Conservation (phyloP, 1,140 invertebrate species). For the Drosophila erecta region DNA sequence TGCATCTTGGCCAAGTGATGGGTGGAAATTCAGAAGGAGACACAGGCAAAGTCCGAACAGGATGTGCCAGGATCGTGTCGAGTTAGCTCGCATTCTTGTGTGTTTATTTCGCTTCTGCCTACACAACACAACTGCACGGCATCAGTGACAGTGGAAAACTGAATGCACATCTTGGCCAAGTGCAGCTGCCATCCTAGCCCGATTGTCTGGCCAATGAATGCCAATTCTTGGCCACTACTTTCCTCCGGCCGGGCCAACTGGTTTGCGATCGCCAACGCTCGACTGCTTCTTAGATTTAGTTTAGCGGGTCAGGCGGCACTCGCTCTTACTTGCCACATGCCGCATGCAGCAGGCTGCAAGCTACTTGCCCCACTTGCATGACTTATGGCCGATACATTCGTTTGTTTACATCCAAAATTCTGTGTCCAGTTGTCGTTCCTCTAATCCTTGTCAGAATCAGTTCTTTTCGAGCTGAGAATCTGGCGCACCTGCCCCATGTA, state of each 20-base stretch:
- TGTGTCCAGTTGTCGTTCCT: background rate
- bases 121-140: conserved; percentile 68
- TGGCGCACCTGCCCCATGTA: conserved; percentile 42
- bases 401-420: conserved; percentile 42
- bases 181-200: conserved; percentile 49
- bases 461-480: conserved; percentile 14
- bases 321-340: background rate
- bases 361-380: conserved; percentile 49
- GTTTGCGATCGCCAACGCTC: conserved; percentile 56
- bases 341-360: background rate
- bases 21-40: conserved; percentile 6
- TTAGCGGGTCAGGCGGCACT: conserved; percentile 63
- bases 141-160: conserved; percentile 69
- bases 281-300: conserved; percentile 56
- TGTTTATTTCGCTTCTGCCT: conserved; percentile 5
- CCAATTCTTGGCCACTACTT: conserved; percentile 49
- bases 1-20: conserved; percentile 27
- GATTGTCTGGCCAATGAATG: conserved; percentile 11
- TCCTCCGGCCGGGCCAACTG: conserved; percentile 57
- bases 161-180: conserved; percentile 52
- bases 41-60: conserved; percentile 53
- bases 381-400: conserved; percentile 53
- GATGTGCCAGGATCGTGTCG: conserved; percentile 39
- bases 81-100: conserved; percentile 29
- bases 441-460: conserved; percentile 28